phyloP scores from a whole-genome alignment of 2,888 invertebrate genomes.

The Tinea trinotella region DNA sequence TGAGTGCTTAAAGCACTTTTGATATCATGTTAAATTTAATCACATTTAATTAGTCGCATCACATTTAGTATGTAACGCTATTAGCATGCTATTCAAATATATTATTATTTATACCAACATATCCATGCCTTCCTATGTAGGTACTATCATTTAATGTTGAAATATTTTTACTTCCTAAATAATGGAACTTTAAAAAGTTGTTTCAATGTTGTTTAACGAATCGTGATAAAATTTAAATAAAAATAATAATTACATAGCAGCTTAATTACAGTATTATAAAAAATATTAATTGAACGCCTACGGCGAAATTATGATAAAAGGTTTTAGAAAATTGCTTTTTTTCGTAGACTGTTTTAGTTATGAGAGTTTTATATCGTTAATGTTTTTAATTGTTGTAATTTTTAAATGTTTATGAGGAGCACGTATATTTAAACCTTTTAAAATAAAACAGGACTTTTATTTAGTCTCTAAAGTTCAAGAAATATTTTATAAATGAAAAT shows the following conservation, averaged over 20 bases:
- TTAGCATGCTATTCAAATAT: neutral
- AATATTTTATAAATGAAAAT: too few species aligned
- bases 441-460: too few species aligned
- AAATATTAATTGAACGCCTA: neutral
- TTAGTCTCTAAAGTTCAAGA: too few species aligned
- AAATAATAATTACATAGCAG: neutral
- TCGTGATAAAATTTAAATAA: neutral
- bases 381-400: too few species aligned
- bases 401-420: too few species aligned
- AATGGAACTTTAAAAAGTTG: neutral
- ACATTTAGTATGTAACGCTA: neutral
- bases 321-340: neutral
- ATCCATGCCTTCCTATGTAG: neutral
- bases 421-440: too few species aligned
- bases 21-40: conserved; percentile 27
- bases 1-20: conserved; percentile 47
- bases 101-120: neutral
- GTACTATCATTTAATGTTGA: too few species aligned
- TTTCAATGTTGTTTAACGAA: neutral
- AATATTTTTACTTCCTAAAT: neutral
- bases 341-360: too few species aligned
- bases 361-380: too few species aligned
- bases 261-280: conserved; percentile 3
- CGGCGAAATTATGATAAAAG: neutral
- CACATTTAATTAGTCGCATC: conserved; percentile 4